Base-by-base conservation (phyloP, 2,797 vertebrate species). In the Parauchenoglanis ngamensis region DNA sequence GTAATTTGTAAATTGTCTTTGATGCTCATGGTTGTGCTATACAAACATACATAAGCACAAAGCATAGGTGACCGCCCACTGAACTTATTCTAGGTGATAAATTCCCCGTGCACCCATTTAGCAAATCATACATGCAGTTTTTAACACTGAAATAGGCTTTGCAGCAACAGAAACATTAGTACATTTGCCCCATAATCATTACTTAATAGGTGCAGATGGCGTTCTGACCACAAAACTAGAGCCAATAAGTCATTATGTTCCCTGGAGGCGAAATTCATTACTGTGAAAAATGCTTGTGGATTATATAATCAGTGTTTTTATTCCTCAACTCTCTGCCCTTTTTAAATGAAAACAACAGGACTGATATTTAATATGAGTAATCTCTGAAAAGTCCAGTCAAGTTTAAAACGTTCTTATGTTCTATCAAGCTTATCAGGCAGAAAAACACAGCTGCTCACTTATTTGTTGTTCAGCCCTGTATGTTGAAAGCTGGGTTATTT, bases 121-220 rank as follows among this genome's bases (percentile, higher is more conserved):
- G 49, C 44, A 79, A 86, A 56, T 28, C 72, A 40, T 40, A 40
- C 12, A 11, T 25, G 28, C 67, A 68, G 25, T 10, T 81, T 63
- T 46, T 63, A 63, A 46, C 40, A 65, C 40, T 65, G 40, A 65
- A 49, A 80, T 61, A 82, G 6, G 12, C 11, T 25, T 61, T 61
- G 13, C 54, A 81, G 7, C 57, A 81, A 19, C 35, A 63, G 59
- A 65, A 49, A 82, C 59, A 82, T 82, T 65, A 65, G 59, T 49
- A 65, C 46, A 65, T 82, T 15, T 65, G 79, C 79, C 40, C 15
- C 15, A 68, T 76, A 73, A 70, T 83, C 80, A 83, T 59, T 49
- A 70, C 40, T 78, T 88, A 86, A 88, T 31, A 52, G 76, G 54
- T 86, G 89, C 82, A 85, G 88, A 89, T 83, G 68, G 85, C 85